A percentile compares a stretch with the other conserved stretches of the same genome.
Evolutionary conservation across 1,140 invertebrate genomes (phyloP).

Genomic region (Aporrectodea caliginosa): DNA sequence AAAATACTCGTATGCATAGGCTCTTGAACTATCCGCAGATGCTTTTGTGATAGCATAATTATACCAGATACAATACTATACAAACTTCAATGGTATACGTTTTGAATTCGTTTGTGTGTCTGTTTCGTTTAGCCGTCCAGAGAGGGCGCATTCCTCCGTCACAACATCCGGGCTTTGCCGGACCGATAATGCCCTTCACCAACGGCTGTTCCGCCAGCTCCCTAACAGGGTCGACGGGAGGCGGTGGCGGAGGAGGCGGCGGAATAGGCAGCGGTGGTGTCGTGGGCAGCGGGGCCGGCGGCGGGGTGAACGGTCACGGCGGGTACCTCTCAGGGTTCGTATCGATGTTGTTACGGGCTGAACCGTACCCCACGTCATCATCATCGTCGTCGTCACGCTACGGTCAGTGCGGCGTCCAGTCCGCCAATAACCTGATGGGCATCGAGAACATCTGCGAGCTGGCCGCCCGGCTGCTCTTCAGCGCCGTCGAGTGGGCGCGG

Average conservation of each 20-base stretch:
- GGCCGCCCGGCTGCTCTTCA: too few species aligned
- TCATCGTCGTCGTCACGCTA: constrained; percentile 89
- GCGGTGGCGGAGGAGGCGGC: too few species aligned
- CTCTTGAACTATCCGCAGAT: too few species aligned
- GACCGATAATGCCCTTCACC: constrained; percentile 55
- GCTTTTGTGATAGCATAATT: too few species aligned
- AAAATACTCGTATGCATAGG: too few species aligned
- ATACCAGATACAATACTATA: too few species aligned
- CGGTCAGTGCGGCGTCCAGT: constrained; percentile 86
- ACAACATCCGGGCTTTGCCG: constrained; percentile 61
- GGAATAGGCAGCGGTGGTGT: too few species aligned
- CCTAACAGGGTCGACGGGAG: too few species aligned
- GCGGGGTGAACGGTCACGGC: constrained; percentile 63
- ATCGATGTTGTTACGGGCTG: constrained; percentile 85
- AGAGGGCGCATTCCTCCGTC: constrained; percentile 84
- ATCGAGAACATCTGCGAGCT: too few species aligned
- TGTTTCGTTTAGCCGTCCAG: constrained; percentile 97
- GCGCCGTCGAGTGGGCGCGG: constrained; percentile 93
- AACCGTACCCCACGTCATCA: constrained; percentile 94
- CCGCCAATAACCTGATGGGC: constrained; percentile 49
- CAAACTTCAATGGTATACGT: too few species aligned
- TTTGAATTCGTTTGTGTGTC: too few species aligned
- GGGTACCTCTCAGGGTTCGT: constrained; percentile 95
- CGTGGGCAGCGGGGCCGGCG: constrained; percentile 37
- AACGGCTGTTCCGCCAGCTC: not conserved